These are phyloP conservation scores for Unio pictorum DNA, from an alignment of 2,888 invertebrate species.

Conservation along the genomic window DNA sequence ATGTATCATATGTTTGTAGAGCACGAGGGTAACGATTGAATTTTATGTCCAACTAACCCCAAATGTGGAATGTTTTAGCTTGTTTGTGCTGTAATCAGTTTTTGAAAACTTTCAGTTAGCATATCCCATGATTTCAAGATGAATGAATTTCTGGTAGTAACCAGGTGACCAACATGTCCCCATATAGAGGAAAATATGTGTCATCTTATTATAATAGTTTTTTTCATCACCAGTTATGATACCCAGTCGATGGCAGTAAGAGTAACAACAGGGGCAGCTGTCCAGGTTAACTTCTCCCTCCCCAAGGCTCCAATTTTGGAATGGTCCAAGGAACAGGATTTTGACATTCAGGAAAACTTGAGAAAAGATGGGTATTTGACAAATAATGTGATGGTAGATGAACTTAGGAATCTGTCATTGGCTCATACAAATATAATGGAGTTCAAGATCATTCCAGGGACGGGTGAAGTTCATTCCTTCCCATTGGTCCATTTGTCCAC, in stretches of 20 bases:
- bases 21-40: no score
- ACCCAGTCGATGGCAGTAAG: slow-evolving; percentile 77
- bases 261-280: slow-evolving; percentile 76
- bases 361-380: slow-evolving; percentile 77
- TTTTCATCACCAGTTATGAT: slow-evolving; percentile 50
- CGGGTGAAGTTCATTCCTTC: slow-evolving; percentile 34
- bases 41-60: no score
- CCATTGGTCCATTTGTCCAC: slow-evolving; percentile 52
- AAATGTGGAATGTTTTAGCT: no score
- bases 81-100: no score
- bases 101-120: no score
- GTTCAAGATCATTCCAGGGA: slow-evolving; percentile 29
- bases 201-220: background rate
- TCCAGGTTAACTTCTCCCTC: slow-evolving; percentile 83
- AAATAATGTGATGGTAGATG: slow-evolving; percentile 78
- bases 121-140: no score
- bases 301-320: slow-evolving; percentile 77
- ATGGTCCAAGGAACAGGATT: slow-evolving; percentile 77
- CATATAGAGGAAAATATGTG: background rate
- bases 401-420: slow-evolving; percentile 81
- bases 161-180: no score
- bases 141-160: no score
- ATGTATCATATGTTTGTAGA: no score
- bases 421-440: slow-evolving; percentile 78
- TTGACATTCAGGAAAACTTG: slow-evolving; percentile 72